These are phyloP conservation scores for Mystacides longicornis DNA, from an alignment of 2,888 invertebrate species.

Conservation along the genomic window DNA sequence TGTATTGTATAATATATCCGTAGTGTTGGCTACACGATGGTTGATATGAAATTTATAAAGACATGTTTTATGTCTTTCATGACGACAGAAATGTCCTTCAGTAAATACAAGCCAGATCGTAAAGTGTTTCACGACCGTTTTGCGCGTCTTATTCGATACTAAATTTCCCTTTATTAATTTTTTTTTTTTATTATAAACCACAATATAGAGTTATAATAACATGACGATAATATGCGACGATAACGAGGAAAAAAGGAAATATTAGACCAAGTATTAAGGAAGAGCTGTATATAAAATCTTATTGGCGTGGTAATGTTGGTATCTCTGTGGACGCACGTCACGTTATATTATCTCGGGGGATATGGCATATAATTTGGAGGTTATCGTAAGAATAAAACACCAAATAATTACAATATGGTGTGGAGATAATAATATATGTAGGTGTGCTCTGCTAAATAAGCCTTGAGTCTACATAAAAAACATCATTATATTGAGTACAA, in stretches of 20 bases:
- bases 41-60: neutral
- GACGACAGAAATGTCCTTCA: neutral
- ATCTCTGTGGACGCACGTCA: too few relatives aligned
- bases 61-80: neutral
- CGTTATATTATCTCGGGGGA: too few relatives aligned
- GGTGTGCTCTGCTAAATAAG: too few relatives aligned
- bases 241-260: neutral
- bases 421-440: too few relatives aligned
- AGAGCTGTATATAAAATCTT: neutral
- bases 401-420: too few relatives aligned
- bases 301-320: too few relatives aligned
- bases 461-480: too few relatives aligned
- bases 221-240: neutral
- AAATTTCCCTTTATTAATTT: slow-evolving; percentile 4
- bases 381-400: too few relatives aligned
- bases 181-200: slow-evolving; percentile 6
- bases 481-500: too few relatives aligned
- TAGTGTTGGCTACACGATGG: too few relatives aligned
- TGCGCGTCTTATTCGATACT: slow-evolving; percentile 8
- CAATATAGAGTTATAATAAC: neutral
- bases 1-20: neutral
- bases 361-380: too few relatives aligned
- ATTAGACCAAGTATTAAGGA: neutral
- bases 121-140: slow-evolving; percentile 6
- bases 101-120: neutral